Conservation (phyloP, 1,140 invertebrate species). For the Drosophila erecta region DNA sequence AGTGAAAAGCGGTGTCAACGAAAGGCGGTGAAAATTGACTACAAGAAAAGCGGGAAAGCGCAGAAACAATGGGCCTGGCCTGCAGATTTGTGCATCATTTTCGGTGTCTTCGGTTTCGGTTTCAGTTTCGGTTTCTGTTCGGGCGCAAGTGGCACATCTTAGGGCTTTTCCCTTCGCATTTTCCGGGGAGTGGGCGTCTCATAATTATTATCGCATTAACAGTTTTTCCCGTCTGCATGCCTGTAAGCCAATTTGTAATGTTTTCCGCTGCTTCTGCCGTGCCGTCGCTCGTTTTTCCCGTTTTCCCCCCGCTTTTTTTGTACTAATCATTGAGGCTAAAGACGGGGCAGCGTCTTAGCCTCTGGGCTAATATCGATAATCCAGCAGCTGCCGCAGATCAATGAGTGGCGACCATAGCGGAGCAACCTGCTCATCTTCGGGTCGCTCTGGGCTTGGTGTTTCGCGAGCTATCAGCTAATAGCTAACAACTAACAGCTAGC, state of each 20-base stretch:
- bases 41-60: conserved; percentile 27
- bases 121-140: background rate
- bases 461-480: background rate
- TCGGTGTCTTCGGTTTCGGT: conserved; percentile 11
- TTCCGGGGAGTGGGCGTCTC: conserved; percentile 2
- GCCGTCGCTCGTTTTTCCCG: conserved; percentile 10
- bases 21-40: conserved; percentile 31
- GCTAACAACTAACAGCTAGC: background rate
- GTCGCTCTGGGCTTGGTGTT: background rate
- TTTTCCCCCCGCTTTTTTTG: background rate
- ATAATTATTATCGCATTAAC: conserved; percentile 59
- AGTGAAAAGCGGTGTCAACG: conserved; percentile 43
- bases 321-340: conserved; percentile 46
- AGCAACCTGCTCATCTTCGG: conserved; percentile 3
- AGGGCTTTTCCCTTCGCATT: background rate
- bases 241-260: conserved; percentile 46
- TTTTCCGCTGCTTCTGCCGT: background rate
- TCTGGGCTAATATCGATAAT: conserved; percentile 24
- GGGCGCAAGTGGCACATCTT: background rate
- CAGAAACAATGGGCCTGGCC: conserved; percentile 2
- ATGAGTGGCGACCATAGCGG: background rate
- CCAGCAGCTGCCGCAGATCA: conserved; percentile 4
- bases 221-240: conserved; percentile 19
- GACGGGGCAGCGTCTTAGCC: conserved; percentile 12
- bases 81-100: conserved; percentile 26